Conservation (phyloP, 64 coral and sea anemone genomes). For the Stichodactyla helianthus region DNA sequence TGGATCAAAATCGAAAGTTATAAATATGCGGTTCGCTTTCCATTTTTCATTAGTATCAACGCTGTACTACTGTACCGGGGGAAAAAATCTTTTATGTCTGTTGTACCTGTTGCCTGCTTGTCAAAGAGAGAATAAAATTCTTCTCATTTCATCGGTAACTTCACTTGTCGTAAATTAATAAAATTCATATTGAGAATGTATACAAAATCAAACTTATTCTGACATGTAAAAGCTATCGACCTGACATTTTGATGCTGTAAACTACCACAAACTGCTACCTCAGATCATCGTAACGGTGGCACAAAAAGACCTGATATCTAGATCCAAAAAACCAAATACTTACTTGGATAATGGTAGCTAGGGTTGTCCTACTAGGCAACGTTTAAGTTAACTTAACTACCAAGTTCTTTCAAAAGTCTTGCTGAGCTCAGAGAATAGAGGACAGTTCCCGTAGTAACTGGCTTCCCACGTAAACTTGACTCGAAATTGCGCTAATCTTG, state of each 20-base stretch:
- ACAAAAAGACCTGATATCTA: background rate
- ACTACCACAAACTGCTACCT: background rate
- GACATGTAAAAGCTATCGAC: background rate
- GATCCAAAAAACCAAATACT: background rate
- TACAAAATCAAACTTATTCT: background rate
- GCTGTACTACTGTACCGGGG: background rate
- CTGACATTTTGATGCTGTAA: background rate
- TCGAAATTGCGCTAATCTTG: conserved; percentile 15
- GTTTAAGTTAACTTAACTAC: background rate
- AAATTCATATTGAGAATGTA: conserved; percentile 7
- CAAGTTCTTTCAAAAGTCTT: conserved; percentile 12
- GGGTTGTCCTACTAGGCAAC: background rate
- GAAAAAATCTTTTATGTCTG: background rate
- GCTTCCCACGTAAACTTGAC: background rate
- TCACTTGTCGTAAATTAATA: conserved; percentile 12
- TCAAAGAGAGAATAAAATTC: conserved; percentile 3
- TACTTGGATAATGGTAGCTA: background rate
- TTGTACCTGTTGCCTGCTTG: background rate
- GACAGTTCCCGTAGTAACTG: conserved; percentile 29
- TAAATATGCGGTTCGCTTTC: background rate
- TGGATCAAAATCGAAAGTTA: background rate
- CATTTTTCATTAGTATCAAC: background rate
- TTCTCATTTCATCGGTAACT: background rate
- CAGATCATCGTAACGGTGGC: background rate
- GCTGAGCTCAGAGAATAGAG: background rate